These are phyloP conservation scores for Araneus ventricosus DNA, from an alignment of 1,140 invertebrate genomes.

Conservation along the genomic window DNA sequence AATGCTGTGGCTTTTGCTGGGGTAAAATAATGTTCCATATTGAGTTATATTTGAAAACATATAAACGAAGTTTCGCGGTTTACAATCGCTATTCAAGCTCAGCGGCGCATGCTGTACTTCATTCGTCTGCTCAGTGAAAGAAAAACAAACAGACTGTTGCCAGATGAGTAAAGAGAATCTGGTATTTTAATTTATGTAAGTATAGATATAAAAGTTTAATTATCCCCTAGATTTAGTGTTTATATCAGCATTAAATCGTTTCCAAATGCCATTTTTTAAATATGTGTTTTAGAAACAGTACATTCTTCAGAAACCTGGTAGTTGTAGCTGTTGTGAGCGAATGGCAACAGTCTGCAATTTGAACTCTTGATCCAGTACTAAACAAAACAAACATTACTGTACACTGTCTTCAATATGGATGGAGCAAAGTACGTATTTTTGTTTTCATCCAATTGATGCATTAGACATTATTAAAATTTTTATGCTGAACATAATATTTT, in stretches of 20 bases:
- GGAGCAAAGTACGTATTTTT: constrained; percentile 65
- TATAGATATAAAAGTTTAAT: too few species aligned
- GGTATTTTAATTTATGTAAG: not conserved
- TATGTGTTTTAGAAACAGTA: not conserved
- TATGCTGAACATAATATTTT: not conserved
- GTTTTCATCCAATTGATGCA: not conserved
- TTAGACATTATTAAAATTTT: not conserved
- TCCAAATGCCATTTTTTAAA: not conserved
- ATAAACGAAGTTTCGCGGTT: too few species aligned
- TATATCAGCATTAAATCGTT: too few species aligned
- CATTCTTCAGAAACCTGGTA: too few species aligned
- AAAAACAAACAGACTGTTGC: not conserved
- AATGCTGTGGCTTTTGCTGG: too few species aligned
- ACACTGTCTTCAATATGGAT: constrained; percentile 54
- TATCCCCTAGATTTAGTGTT: too few species aligned
- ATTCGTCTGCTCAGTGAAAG: not conserved
- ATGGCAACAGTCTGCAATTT: constrained; percentile 13
- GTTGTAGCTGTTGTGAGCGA: not conserved
- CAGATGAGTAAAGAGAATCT: not conserved
- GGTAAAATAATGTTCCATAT: too few species aligned
- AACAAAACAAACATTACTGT: constrained; percentile 52
- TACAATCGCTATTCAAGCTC: not conserved
- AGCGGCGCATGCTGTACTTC: not conserved
- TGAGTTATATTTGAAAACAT: too few species aligned
- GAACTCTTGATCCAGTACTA: constrained; percentile 52